A percentile compares a stretch with the other conserved stretches of the same genome.
Conservation (phyloP, 2,797 vertebrate species). For the Trematomus bernacchii region DNA sequence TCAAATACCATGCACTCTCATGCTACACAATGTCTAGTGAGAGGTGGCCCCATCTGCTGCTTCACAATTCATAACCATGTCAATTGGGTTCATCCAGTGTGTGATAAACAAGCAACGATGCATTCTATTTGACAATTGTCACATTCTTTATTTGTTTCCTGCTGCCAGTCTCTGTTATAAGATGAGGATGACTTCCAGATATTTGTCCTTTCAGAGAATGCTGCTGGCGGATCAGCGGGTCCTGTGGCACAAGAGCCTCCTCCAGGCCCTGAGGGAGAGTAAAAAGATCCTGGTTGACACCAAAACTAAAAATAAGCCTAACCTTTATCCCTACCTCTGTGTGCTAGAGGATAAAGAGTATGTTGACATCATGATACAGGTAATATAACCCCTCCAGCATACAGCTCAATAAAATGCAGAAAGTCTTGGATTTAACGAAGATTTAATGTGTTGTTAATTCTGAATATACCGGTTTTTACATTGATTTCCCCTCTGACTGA, state of each 20-base stretch:
- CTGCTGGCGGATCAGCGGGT: constrained; percentile 81
- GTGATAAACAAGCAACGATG: constrained; percentile 1
- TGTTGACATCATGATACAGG: constrained; percentile 92
- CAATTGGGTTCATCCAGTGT: constrained; percentile 6
- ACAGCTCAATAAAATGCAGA: background rate
- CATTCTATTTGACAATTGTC: constrained; percentile 19
- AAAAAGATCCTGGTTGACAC: constrained; percentile 79
- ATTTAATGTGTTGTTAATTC: constrained; percentile 6
- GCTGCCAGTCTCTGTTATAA: constrained; percentile 4
- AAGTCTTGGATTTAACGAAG: constrained; percentile 7
- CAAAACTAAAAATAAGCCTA: constrained; percentile 43
- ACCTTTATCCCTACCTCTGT: constrained; percentile 91
- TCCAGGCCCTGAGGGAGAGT: constrained; percentile 82
- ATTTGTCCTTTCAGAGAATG: constrained; percentile 83
- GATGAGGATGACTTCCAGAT: constrained; percentile 32
- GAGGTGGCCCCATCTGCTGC: background rate
- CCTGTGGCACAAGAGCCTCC: constrained; percentile 85
- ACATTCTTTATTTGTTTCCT: background rate
- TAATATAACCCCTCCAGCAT: constrained; percentile 61
- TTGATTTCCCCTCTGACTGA: constrained; percentile 34
- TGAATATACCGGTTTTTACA: constrained; percentile 16
- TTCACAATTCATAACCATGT: constrained; percentile 10
- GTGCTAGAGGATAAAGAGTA: constrained; percentile 89
- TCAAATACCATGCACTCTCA: constrained; percentile 26
- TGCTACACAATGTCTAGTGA: constrained; percentile 23